Percentiles rank a stretch among this genome's conserved stretches.
phyloP scores from a whole-genome alignment of 2,797 vertebrate species.

The Pteronotus mesoamericanus region DNA sequence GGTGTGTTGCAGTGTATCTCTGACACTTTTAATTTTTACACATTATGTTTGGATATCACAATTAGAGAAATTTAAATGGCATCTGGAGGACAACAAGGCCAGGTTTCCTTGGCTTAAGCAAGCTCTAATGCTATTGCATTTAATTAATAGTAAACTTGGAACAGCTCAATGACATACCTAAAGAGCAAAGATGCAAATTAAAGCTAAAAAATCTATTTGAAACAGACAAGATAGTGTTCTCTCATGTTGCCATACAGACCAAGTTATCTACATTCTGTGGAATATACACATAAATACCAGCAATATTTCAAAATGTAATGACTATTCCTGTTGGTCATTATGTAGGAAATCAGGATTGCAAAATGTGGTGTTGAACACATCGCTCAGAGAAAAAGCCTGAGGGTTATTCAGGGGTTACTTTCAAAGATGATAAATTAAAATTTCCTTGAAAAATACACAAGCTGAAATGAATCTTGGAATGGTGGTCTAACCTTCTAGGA shows the following conservation, averaged over 20 bases:
- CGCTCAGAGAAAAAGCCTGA: background rate
- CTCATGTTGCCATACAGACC: background rate
- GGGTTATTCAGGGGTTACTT: too few relatives aligned
- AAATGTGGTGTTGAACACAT: background rate
- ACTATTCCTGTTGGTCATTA: background rate
- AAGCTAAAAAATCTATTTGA: background rate
- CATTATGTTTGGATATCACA: background rate
- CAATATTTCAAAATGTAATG: background rate
- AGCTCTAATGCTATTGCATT: slow-evolving; percentile 7
- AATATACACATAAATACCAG: background rate
- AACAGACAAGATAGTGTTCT: background rate
- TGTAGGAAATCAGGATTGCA: background rate
- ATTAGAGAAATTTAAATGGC: background rate
- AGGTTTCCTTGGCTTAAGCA: background rate
- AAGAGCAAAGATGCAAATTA: background rate
- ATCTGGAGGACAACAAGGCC: background rate
- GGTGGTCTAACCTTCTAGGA: background rate
- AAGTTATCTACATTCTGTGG: background rate
- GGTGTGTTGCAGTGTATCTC: background rate
- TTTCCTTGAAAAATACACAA: background rate
- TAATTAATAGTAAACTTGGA: background rate
- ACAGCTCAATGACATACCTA: background rate
- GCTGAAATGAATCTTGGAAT: background rate
- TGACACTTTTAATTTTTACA: background rate
- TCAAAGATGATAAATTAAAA: background rate